Evolutionary conservation across 2,797 vertebrate genomes (phyloP).

Genomic region (Anomalospiza imberbis): DNA sequence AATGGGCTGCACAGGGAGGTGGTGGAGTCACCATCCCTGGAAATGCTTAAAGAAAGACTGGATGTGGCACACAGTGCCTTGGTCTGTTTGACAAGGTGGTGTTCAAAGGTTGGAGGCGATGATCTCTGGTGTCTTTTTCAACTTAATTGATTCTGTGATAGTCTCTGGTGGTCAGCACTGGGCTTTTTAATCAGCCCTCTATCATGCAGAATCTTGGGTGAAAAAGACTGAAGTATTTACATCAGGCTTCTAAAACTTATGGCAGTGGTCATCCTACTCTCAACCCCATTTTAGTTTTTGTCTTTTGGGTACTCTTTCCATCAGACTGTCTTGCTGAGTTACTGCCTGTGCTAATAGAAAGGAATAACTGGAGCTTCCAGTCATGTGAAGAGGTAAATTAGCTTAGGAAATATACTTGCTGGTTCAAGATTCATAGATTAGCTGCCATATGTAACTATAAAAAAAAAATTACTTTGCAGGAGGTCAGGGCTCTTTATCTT

Average conservation of each 20-base stretch:
- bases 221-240: neutral
- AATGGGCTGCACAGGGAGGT: neutral
- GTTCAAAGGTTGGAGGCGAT: neutral
- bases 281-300: neutral
- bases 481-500: neutral
- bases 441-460: neutral
- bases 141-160: neutral
- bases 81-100: neutral
- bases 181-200: neutral
- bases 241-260: neutral
- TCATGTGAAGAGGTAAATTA: neutral
- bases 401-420: neutral
- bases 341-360: neutral
- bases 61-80: neutral
- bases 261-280: neutral
- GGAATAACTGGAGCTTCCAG: neutral
- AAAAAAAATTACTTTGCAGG: neutral
- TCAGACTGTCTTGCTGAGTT: neutral
- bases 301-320: neutral
- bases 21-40: neutral
- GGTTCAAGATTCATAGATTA: neutral
- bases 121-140: neutral
- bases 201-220: neutral
- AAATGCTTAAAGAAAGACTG: neutral
- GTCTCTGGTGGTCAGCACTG: neutral